Conservation (phyloP, 2,888 invertebrate genomes). For the Auanema freiburgensis region DNA sequence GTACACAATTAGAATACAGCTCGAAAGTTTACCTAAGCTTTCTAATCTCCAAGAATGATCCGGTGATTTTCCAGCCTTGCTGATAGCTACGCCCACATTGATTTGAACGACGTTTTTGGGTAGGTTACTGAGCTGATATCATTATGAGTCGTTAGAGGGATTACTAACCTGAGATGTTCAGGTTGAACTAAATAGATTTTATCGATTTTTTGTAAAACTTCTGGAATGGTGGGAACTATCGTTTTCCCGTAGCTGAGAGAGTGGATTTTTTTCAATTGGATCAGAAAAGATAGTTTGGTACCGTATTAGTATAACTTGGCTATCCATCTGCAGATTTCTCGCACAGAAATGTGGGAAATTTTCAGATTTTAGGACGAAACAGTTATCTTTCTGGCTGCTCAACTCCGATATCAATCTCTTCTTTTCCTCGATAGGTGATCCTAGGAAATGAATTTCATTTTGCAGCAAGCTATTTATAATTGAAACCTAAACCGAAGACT, state of each 20-base stretch:
- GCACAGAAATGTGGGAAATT: conserved; percentile 1
- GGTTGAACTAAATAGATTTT: conserved; percentile 7
- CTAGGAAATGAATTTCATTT: conserved; percentile 5
- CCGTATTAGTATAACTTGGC: conserved; percentile 7
- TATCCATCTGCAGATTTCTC: not conserved
- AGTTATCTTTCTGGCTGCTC: not conserved
- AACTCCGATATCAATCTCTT: not conserved
- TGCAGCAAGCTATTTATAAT: too few species aligned
- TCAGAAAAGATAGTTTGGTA: not conserved
- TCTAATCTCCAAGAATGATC: not conserved
- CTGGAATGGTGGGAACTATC: not conserved
- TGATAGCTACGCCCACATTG: not conserved
- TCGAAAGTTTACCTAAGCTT: not conserved
- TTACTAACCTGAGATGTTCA: not conserved
- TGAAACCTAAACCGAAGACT: conserved; percentile 22
- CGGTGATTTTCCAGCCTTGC: not conserved
- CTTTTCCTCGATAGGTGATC: conserved; percentile 19
- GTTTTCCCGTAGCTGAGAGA: not conserved
- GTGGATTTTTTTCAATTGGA: not conserved
- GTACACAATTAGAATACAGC: not conserved
- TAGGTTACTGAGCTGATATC: not conserved
- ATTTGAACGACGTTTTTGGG: not conserved
- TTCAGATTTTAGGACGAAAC: not conserved
- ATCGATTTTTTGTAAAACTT: not conserved
- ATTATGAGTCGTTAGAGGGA: not conserved